These are phyloP conservation scores for Pangasius mekongensis DNA, from an alignment of 2,797 vertebrate genomes.

Conservation along the genomic window DNA sequence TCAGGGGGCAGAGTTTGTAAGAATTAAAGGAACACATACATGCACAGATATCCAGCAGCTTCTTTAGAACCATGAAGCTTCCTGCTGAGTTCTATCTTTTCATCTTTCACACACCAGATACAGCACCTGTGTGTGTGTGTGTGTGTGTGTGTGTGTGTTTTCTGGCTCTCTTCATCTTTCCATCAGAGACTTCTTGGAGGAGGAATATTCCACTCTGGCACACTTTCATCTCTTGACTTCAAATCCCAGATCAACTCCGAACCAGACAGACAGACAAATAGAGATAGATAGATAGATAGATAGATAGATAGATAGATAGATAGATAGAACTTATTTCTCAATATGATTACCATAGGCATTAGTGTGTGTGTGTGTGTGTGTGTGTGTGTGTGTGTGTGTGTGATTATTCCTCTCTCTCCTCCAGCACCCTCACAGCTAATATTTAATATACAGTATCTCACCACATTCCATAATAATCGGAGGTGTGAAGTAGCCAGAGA, in stretches of 20 bases:
- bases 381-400: constrained; percentile 10
- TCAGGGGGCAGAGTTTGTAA: not conserved
- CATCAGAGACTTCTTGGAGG: not conserved
- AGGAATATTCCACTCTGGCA: constrained; percentile 14
- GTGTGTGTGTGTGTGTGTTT: not conserved
- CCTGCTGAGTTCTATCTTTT: not conserved
- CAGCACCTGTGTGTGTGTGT: not conserved
- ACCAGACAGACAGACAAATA: not conserved
- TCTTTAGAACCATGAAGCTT: not conserved
- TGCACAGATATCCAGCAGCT: not conserved
- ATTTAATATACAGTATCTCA: constrained; percentile 41
- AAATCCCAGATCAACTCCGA: not conserved
- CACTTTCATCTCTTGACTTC: constrained; percentile 19
- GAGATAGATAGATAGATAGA: not conserved
- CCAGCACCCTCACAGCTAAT: constrained; percentile 28
- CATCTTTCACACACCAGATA: not conserved
- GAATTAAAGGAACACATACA: not conserved
- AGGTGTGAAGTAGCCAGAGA: constrained; percentile 16
- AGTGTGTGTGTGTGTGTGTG: not conserved
- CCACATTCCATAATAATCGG: constrained; percentile 50
- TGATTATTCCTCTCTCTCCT: constrained; percentile 14
- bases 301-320: not conserved
- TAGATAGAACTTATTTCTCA: not conserved
- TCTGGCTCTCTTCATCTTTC: not conserved
- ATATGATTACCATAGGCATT: not conserved